phyloP scores from a whole-genome alignment of 2,797 vertebrate genomes.

The Coreius guichenoti region DNA sequence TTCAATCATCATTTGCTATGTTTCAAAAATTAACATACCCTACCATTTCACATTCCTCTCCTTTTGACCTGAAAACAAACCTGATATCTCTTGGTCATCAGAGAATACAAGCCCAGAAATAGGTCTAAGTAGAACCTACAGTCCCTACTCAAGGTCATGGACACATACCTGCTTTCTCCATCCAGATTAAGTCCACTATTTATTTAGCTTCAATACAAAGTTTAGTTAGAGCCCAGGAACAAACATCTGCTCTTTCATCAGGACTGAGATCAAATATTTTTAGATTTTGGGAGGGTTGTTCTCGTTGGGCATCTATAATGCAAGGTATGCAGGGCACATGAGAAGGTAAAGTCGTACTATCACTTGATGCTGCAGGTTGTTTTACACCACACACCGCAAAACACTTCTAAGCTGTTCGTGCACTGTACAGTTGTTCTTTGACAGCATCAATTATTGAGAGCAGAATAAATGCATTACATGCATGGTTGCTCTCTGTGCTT shows the following conservation, averaged over 20 bases:
- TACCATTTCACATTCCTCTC: background rate
- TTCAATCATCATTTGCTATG: background rate
- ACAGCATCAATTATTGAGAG: conserved; percentile 55
- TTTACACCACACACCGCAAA: conserved; percentile 55
- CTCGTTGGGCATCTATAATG: conserved; percentile 56
- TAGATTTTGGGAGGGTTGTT: conserved; percentile 42
- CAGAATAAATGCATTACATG: conserved; percentile 48
- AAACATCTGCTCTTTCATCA: conserved; percentile 20
- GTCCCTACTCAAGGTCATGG: conserved; percentile 58
- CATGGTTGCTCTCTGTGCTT: conserved; percentile 24
- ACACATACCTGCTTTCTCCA: conserved; percentile 43
- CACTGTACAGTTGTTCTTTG: conserved; percentile 23
- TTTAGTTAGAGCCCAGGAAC: background rate
- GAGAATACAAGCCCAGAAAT: conserved; percentile 64
- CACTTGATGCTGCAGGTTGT: conserved; percentile 60
- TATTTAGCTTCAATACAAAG: background rate
- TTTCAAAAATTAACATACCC: background rate
- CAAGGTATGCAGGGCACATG: conserved; percentile 55
- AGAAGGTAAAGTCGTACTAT: conserved; percentile 57
- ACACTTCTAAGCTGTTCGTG: conserved; percentile 51
- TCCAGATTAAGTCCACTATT: background rate
- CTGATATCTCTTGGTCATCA: conserved; percentile 59
- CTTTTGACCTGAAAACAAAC: conserved; percentile 40
- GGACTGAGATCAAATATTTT: conserved; percentile 33
- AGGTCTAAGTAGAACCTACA: conserved; percentile 55